A percentile compares a stretch with the other conserved stretches of the same genome.
Evolutionary conservation across 2,888 invertebrate species (phyloP).

Genomic region (Aplocera efformata): DNA sequence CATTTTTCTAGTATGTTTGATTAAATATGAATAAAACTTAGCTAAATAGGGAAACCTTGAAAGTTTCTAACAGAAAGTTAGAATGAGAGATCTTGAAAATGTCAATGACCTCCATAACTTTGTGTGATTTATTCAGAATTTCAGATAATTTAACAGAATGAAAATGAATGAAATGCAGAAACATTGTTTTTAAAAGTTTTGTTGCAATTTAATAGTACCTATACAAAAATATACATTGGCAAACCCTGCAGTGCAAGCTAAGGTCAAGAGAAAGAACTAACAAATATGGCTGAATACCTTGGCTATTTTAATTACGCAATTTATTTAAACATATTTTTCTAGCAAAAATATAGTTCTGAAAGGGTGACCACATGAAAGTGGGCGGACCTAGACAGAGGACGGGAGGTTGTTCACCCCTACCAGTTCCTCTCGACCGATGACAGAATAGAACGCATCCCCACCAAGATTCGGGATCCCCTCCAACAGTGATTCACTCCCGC

Average conservation of each 20-base stretch:
- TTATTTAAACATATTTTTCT: slow-evolving; percentile 12
- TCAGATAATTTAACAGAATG: background rate
- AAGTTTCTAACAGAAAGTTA: slow-evolving; percentile 38
- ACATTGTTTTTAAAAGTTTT: background rate
- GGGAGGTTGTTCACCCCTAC: slow-evolving; percentile 79
- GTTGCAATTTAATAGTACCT: background rate
- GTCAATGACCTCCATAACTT: slow-evolving; percentile 41
- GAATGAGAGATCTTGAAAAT: slow-evolving; percentile 42
- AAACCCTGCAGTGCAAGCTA: background rate
- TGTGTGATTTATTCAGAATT: slow-evolving; percentile 3
- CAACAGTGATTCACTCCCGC: slow-evolving; percentile 77
- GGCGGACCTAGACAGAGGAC: slow-evolving; percentile 55
- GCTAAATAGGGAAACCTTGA: slow-evolving; percentile 20
- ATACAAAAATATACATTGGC: no score
- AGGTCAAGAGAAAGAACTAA: slow-evolving; percentile 50
- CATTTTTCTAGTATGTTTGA: no score
- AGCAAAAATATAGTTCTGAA: slow-evolving; percentile 33
- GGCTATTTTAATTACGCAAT: slow-evolving; percentile 60
- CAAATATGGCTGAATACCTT: slow-evolving; percentile 49
- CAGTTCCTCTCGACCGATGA: slow-evolving; percentile 64
- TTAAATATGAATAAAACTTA: no score
- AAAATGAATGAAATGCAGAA: background rate
- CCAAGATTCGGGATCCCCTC: slow-evolving; percentile 78
- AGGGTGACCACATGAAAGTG: slow-evolving; percentile 46
- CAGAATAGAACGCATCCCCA: slow-evolving; percentile 75